A percentile compares a stretch with the other conserved stretches of the same genome.
These are phyloP conservation scores for Pomacea maculata DNA, from an alignment of 1,140 invertebrate genomes.

Conservation along the genomic window DNA sequence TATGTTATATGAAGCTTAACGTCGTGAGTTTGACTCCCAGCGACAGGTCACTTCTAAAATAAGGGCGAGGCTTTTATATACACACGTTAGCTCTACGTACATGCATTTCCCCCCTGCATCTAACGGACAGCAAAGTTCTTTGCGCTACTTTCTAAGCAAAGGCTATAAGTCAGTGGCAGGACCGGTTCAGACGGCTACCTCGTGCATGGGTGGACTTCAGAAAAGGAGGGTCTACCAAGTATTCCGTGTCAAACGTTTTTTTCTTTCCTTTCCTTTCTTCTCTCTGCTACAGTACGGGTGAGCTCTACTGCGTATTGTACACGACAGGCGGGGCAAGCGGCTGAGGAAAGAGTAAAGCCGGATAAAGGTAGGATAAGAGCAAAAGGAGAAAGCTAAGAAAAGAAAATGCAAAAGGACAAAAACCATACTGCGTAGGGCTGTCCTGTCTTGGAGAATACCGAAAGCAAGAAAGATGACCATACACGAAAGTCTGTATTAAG, in stretches of 20 bases:
- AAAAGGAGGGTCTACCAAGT: conserved; percentile 11
- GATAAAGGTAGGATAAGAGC: not conserved
- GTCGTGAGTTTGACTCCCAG: no score
- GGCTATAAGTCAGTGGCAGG: no score
- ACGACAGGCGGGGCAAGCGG: conserved; percentile 2
- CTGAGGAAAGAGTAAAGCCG: not conserved
- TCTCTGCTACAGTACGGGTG: not conserved
- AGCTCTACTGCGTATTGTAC: not conserved
- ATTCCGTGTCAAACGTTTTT: no score
- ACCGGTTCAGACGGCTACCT: no score
- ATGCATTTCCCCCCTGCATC: not conserved
- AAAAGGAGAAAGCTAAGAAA: not conserved
- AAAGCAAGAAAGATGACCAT: no score
- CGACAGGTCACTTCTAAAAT: no score
- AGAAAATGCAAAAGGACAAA: not conserved
- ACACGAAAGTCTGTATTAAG: no score
- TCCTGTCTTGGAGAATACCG: no score
- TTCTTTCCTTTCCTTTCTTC: not conserved
- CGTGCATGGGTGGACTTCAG: not conserved
- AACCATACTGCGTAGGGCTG: no score
- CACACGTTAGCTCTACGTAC: not conserved
- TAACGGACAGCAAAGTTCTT: not conserved
- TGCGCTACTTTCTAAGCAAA: not conserved
- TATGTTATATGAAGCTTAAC: no score
- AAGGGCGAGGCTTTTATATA: no score